These are phyloP conservation scores for Prunella strophiata DNA, from an alignment of 2,797 vertebrate genomes.

Conservation along the genomic window DNA sequence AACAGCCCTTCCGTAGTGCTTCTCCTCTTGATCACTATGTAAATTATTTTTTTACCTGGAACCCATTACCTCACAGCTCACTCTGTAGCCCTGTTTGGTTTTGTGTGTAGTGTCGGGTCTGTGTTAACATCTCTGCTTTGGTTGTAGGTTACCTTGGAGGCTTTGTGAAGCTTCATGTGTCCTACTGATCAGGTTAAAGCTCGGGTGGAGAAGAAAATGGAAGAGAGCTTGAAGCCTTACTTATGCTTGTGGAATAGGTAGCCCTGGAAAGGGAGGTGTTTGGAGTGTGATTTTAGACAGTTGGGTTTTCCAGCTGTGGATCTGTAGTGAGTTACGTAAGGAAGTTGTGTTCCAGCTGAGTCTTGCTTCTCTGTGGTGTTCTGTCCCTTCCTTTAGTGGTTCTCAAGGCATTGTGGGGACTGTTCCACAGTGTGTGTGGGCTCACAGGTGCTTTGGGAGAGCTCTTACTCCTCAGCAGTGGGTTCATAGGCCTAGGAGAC, in stretches of 20 bases:
- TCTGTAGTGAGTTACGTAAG: background rate
- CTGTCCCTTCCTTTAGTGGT: accelerated
- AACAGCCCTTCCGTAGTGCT: accelerated
- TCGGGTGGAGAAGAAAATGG: background rate
- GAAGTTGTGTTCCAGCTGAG: background rate
- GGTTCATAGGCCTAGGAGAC: accelerated
- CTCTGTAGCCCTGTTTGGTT: background rate
- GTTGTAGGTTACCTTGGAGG: background rate
- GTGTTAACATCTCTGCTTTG: background rate
- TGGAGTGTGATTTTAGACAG: background rate
- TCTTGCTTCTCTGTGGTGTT: accelerated
- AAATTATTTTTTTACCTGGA: background rate
- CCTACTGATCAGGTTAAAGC: background rate
- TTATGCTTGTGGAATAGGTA: background rate
- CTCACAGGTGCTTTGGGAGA: background rate
- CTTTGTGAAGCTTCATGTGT: background rate
- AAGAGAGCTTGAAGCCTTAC: background rate
- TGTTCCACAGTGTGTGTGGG: background rate
- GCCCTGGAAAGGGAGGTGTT: background rate
- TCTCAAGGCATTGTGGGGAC: accelerated
- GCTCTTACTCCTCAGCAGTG: accelerated
- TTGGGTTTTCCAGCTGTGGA: background rate
- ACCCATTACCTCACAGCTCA: accelerated
- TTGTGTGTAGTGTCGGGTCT: accelerated
- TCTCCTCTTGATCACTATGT: accelerated